These are phyloP conservation scores for Mimachlamys varia DNA, from an alignment of 2,888 invertebrate genomes.

Conservation along the genomic window DNA sequence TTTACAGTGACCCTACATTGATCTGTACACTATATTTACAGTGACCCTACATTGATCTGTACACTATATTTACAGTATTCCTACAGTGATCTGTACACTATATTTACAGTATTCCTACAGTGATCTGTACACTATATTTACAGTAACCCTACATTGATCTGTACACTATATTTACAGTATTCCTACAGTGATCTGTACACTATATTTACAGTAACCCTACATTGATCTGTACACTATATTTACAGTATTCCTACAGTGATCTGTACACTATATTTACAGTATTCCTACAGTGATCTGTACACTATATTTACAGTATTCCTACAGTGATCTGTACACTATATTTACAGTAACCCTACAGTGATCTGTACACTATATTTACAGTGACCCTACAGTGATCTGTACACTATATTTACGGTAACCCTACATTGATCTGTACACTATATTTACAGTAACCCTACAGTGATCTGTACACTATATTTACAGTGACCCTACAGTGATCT, in stretches of 20 bases:
- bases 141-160: background rate
- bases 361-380: too few relatives aligned
- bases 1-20: background rate
- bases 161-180: too few relatives aligned
- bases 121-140: background rate
- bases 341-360: background rate
- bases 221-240: background rate
- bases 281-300: background rate
- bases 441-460: too few relatives aligned
- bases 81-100: background rate
- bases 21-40: too few relatives aligned
- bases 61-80: background rate
- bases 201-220: background rate
- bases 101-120: too few relatives aligned
- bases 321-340: background rate
- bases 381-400: too few relatives aligned
- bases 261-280: background rate
- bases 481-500: background rate
- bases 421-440: background rate
- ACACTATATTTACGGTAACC: background rate
- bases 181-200: background rate
- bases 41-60: too few relatives aligned
- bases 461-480: background rate
- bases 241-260: too few relatives aligned
- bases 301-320: too few relatives aligned